phyloP scores from a whole-genome alignment of 2,888 invertebrate genomes.

The Orthosia gothica region DNA sequence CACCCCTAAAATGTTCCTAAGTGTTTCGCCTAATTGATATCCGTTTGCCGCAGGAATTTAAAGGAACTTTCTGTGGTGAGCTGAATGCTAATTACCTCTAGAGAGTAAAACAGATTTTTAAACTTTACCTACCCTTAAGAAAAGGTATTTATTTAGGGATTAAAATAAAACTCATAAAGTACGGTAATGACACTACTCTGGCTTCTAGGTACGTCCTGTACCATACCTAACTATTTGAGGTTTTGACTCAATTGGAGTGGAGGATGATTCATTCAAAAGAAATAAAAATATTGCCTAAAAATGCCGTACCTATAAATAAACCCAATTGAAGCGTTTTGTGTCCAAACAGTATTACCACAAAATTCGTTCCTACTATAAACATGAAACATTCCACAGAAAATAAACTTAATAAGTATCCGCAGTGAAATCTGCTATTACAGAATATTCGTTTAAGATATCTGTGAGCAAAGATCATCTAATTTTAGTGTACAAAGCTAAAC shows the following conservation, averaged over 20 bases:
- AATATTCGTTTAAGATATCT: constrained; percentile 8
- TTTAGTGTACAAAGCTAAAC: neutral
- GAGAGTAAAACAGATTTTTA: neutral
- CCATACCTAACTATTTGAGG: neutral
- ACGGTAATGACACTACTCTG: neutral
- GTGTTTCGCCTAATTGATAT: constrained; percentile 67
- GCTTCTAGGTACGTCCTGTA: neutral
- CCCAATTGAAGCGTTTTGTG: neutral
- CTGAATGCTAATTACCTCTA: constrained; percentile 36
- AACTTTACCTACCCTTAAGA: neutral
- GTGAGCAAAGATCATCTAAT: neutral
- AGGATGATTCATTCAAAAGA: no score
- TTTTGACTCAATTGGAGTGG: no score
- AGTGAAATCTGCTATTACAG: constrained; percentile 65
- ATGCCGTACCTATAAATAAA: neutral
- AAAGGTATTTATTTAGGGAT: neutral
- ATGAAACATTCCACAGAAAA: constrained; percentile 57
- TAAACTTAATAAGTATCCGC: constrained; percentile 62
- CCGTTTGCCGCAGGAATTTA: constrained; percentile 64
- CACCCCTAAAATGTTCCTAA: constrained; percentile 36
- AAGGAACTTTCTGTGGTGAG: constrained; percentile 39
- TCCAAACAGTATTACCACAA: neutral
- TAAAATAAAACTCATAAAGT: neutral
- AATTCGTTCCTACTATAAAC: neutral
- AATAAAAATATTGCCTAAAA: no score